phyloP scores from a whole-genome alignment of 2,888 invertebrate genomes.

The Drosophila formosana region DNA sequence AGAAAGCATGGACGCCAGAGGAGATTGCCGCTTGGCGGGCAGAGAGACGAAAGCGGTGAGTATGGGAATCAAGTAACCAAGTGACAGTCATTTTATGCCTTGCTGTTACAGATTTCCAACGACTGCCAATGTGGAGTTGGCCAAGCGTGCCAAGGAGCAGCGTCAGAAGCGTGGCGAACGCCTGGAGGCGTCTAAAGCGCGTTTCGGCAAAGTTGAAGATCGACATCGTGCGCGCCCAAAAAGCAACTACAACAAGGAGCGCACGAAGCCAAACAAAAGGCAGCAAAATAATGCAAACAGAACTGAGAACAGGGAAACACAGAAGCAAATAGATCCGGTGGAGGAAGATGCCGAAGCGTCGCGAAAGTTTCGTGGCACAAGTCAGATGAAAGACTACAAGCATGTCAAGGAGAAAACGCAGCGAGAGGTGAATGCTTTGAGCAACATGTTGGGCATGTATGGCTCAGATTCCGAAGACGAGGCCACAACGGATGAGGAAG shows the following conservation, averaged over 20 bases:
- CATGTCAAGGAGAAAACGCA: slow-evolving; percentile 53
- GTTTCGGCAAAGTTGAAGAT: slow-evolving; percentile 85
- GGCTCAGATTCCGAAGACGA: slow-evolving; percentile 78
- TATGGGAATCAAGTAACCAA: background rate
- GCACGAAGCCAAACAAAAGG: slow-evolving; percentile 16
- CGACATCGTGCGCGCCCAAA: slow-evolving; percentile 70
- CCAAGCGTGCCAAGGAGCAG: slow-evolving; percentile 88
- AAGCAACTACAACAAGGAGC: slow-evolving; percentile 13
- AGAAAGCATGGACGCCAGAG: slow-evolving; percentile 91
- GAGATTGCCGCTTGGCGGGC: slow-evolving; percentile 94
- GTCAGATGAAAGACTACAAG: slow-evolving; percentile 65
- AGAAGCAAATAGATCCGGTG: background rate
- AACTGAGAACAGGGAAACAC: background rate
- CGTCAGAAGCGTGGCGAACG: slow-evolving; percentile 91
- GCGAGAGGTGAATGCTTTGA: slow-evolving; percentile 64
- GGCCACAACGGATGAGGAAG: slow-evolving; percentile 3
- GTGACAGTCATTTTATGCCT: background rate
- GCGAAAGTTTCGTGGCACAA: slow-evolving; percentile 76
- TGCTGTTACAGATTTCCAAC: slow-evolving; percentile 88
- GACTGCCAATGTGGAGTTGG: slow-evolving; percentile 88
- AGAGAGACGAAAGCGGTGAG: slow-evolving; percentile 90
- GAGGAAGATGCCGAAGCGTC: slow-evolving; percentile 7
- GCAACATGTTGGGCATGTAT: slow-evolving; percentile 81
- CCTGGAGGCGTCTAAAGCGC: slow-evolving; percentile 85
- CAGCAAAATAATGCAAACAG: slow-evolving; percentile 1